These are phyloP conservation scores for Oscheius sp. DNA, from an alignment of 2,888 invertebrate genomes.

Conservation along the genomic window DNA sequence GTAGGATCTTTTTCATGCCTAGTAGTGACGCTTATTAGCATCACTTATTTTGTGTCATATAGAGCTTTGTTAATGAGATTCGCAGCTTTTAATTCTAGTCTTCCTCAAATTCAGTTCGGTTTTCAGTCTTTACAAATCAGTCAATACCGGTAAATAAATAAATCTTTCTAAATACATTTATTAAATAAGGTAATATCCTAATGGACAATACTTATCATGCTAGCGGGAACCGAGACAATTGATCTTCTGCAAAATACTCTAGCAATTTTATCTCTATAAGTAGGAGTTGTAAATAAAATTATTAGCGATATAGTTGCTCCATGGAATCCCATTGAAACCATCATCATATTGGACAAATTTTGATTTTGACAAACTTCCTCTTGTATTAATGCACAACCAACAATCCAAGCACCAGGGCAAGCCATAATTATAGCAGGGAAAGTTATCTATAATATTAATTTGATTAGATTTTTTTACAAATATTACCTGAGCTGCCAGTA, in stretches of 20 bases:
- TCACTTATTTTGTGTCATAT: conserved; percentile 21
- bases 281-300: not conserved
- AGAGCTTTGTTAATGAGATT: conserved; percentile 16
- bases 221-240: not conserved
- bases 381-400: not conserved
- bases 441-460: not conserved
- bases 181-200: no score
- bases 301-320: not conserved
- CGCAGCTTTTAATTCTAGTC: conserved; percentile 24
- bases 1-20: conserved; percentile 4
- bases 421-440: not conserved
- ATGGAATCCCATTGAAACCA: not conserved
- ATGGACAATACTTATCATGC: not conserved
- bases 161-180: no score
- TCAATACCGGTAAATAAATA: conserved; percentile 7
- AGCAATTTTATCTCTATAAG: not conserved
- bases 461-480: not conserved
- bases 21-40: not conserved
- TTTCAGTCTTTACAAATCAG: conserved; percentile 14
- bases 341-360: not conserved
- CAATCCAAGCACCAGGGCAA: not conserved
- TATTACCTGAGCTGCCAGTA: not conserved
- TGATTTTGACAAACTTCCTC: not conserved
- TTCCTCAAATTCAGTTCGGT: conserved; percentile 8
- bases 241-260: not conserved